Percentiles rank a stretch among this genome's conserved stretches.
Evolutionary conservation across 2,888 invertebrate genomes (phyloP).

Genomic region (Eustalomyia histrio): DNA sequence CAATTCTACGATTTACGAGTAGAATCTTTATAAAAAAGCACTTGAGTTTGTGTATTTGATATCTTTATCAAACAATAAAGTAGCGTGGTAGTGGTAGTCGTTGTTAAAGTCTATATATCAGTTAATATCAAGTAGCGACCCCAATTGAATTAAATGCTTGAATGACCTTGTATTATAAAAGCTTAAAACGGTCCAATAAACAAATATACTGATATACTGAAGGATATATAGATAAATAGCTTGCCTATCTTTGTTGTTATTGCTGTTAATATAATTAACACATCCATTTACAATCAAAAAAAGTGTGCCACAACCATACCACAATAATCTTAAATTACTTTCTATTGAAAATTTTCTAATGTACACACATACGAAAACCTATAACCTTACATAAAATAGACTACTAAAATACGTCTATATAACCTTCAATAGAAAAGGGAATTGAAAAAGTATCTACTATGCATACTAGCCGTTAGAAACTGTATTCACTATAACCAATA

Average conservation of each 20-base stretch:
- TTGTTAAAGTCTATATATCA: conserved; percentile 14
- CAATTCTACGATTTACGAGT: too few species aligned
- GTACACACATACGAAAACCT: neutral
- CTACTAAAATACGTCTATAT: neutral
- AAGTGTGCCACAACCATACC: neutral
- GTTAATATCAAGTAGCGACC: conserved; percentile 60
- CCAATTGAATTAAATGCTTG: conserved; percentile 66
- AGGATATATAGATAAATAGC: neutral
- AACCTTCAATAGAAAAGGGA: neutral
- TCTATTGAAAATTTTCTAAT: conserved; percentile 24
- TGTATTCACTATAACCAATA: conserved; percentile 12
- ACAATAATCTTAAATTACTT: conserved; percentile 5
- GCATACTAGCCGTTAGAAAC: too few species aligned
- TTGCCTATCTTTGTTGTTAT: neutral
- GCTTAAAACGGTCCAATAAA: conserved; percentile 39
- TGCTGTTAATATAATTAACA: conserved; percentile 42
- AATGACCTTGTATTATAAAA: conserved; percentile 63
- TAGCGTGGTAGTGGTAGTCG: neutral
- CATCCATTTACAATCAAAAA: neutral
- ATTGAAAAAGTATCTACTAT: neutral
- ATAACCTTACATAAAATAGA: neutral
- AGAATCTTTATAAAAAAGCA: too few species aligned
- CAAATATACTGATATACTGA: conserved; percentile 14
- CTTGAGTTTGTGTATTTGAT: too few species aligned
- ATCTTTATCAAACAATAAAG: neutral